Evolutionary conservation across 2,888 invertebrate species (phyloP), one percentile per base, ranked within the genome.

Genomic region (Apodemia mormo): DNA sequence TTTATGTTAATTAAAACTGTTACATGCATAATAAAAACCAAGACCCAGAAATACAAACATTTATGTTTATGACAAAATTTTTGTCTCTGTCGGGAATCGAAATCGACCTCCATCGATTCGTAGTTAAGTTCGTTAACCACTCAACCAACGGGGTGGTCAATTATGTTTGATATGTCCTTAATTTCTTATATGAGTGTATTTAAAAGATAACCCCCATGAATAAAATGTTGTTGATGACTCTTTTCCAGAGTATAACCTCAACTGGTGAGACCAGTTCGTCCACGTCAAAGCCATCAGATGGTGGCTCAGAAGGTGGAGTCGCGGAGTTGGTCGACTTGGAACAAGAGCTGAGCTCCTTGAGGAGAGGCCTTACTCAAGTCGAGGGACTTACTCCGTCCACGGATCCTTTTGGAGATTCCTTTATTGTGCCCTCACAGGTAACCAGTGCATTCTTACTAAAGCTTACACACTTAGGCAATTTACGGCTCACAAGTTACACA

Each of bases 271-370:
- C 79, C 37, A 81, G 81, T 64, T 73, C 82, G 2, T 72, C 82
- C 2, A 69, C 81, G 7, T 69, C 81, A 1, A 87, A 88, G 77
- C 72, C 76, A 0, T 72, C 80, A 1, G 89, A 94, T 2, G 70
- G 82, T 0, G 82, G 84, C 0, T 84, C 87, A 0, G 91, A 93
- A 66, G 95, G 94, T n/a, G 96, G 95, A 37, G 97, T 97, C 52
- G 97, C 97, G 1, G 97, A 98, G 91, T 92, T 98, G 73, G 96
- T 98, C 22, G 98, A 97, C 87, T 91, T 98, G 75, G 98, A 98
- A 85, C 96, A 97, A 80, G 98, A 98, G 89, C 91, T 98, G 73
- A 97, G 96, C 82, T 97, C 97, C 71, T 90, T 98, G 79, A 96
- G 98, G 83, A 95, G 97, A 77, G 98, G 98, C 2, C 96, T 98